These are phyloP conservation scores for Pygoscelis adeliae DNA, from an alignment of 2,113 vertebrate species.

Conservation along the genomic window DNA sequence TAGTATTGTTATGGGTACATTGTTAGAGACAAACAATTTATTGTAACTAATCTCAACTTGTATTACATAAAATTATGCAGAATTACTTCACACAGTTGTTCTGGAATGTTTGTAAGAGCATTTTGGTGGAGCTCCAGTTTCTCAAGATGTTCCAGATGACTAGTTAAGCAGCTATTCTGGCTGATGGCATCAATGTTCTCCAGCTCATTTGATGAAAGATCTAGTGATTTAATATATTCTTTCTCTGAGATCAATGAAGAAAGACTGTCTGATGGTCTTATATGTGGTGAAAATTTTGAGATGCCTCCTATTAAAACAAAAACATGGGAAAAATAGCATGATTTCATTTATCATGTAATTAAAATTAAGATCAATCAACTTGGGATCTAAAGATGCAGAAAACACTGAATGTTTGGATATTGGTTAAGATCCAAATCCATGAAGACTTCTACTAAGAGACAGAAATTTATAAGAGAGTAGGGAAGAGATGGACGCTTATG, in stretches of 20 bases:
- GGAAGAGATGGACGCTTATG: background rate
- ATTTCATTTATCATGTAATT: background rate
- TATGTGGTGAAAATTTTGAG: slow-evolving; percentile 62
- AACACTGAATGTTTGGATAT: background rate
- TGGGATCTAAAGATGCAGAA: background rate
- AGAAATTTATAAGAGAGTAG: background rate
- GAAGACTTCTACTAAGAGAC: background rate
- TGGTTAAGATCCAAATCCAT: background rate
- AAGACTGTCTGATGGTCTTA: slow-evolving; percentile 74
- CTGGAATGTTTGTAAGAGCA: slow-evolving; percentile 82
- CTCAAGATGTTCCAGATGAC: slow-evolving; percentile 83
- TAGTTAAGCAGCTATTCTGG: slow-evolving; percentile 75
- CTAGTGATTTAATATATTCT: slow-evolving; percentile 87
- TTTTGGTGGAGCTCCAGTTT: slow-evolving; percentile 93
- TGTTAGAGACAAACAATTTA: background rate
- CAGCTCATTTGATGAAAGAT: slow-evolving; percentile 94
- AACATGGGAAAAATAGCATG: background rate
- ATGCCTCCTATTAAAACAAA: slow-evolving; percentile 63
- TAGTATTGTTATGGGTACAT: background rate
- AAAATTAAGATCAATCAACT: background rate
- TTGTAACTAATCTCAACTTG: background rate
- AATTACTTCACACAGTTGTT: slow-evolving; percentile 85
- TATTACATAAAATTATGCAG: background rate
- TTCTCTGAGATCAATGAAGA: slow-evolving; percentile 77
- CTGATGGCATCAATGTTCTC: slow-evolving; percentile 83